Evolutionary conservation across 2,888 invertebrate species (phyloP).

Genomic region (Drosophila ustulata): DNA sequence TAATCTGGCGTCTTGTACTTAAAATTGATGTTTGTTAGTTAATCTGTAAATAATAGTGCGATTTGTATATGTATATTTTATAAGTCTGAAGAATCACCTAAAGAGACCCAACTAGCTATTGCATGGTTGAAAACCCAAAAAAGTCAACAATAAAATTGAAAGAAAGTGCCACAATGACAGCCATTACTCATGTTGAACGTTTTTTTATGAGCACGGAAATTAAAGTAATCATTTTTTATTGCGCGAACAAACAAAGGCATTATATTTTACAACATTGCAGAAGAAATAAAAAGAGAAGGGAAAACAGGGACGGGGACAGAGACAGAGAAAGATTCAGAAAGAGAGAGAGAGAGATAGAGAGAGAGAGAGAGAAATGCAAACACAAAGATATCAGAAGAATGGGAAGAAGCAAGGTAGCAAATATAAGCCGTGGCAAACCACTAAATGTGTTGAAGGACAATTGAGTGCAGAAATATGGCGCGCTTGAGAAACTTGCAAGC

Average conservation of each 20-base stretch:
- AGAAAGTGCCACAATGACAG: constrained; percentile 66
- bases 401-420: constrained; percentile 18
- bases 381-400: neutral
- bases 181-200: constrained; percentile 76
- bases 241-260: constrained; percentile 81
- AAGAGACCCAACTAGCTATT: neutral
- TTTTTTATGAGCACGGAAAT: constrained; percentile 76
- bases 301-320: neutral
- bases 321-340: neutral
- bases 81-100: neutral
- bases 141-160: constrained; percentile 22
- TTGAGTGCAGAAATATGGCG: constrained; percentile 77
- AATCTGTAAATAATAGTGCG: too few species aligned
- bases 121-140: neutral
- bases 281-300: neutral
- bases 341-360: neutral
- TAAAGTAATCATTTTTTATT: constrained; percentile 80
- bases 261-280: constrained; percentile 66
- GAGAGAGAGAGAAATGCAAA: constrained; percentile 1
- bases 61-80: too few species aligned
- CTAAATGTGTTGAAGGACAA: constrained; percentile 77
- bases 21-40: too few species aligned
- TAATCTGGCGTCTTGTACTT: too few species aligned
- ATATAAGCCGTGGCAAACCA: constrained; percentile 35
- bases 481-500: constrained; percentile 63